These are phyloP conservation scores for Dicycla oo DNA, from an alignment of 2,888 invertebrate genomes.

Conservation along the genomic window DNA sequence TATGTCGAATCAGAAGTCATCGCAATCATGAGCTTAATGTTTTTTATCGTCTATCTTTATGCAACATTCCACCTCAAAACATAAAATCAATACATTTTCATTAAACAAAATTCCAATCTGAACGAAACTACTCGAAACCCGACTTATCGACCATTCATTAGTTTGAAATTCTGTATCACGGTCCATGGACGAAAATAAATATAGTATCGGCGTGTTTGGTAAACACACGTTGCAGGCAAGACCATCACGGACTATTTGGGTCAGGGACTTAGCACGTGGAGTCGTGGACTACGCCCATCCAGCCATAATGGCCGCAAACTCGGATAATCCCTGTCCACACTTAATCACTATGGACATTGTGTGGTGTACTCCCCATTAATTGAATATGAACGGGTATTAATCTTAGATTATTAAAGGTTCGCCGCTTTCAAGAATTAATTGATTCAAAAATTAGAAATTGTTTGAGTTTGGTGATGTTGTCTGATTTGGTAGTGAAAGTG, in stretches of 20 bases:
- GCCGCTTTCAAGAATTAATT: slow-evolving; percentile 2
- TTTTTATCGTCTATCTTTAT: background rate
- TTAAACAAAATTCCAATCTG: slow-evolving; percentile 19
- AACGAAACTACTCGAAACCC: slow-evolving; percentile 15
- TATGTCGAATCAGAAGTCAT: background rate
- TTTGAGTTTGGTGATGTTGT: background rate
- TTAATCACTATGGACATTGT: slow-evolving; percentile 70
- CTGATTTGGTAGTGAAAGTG: background rate
- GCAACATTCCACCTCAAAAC: background rate
- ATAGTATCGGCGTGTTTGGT: slow-evolving; percentile 62
- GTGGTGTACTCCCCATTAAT: slow-evolving; percentile 69
- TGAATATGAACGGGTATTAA: slow-evolving; percentile 63
- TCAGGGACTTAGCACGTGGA: slow-evolving; percentile 76
- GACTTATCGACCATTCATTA: slow-evolving; percentile 45
- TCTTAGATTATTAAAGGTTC: slow-evolving; percentile 51
- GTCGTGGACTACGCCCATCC: slow-evolving; percentile 76
- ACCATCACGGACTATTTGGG: slow-evolving; percentile 73
- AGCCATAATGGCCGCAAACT: slow-evolving; percentile 67
- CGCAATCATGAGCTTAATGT: background rate
- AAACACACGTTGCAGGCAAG: slow-evolving; percentile 67
- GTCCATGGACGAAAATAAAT: slow-evolving; percentile 56
- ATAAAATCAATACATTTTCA: slow-evolving; percentile 22
- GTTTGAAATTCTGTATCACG: slow-evolving; percentile 51
- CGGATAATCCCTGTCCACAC: slow-evolving; percentile 74
- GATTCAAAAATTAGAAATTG: background rate